phyloP scores from a whole-genome alignment of 2,888 invertebrate species.

The Amphimallon solstitiale region DNA sequence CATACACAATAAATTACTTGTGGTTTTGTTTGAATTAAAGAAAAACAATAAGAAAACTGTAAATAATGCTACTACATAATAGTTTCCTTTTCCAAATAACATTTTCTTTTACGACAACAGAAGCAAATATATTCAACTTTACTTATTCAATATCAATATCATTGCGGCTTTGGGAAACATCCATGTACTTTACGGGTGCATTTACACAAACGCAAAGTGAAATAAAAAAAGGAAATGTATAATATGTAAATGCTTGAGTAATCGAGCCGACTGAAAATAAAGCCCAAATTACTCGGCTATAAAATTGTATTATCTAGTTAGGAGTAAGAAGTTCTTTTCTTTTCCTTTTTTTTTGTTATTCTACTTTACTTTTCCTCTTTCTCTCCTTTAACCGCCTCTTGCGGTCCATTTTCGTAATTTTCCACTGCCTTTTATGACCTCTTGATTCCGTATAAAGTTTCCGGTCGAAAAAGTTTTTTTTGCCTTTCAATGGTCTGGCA shows the following conservation, averaged over 20 bases:
- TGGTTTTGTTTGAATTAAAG: too few relatives aligned
- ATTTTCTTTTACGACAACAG: too few relatives aligned
- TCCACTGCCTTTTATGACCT: slow-evolving; percentile 32
- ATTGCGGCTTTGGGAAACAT: too few relatives aligned
- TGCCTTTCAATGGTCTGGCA: neutral
- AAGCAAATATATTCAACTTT: too few relatives aligned
- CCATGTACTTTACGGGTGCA: too few relatives aligned
- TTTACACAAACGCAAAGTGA: too few relatives aligned
- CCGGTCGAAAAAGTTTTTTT: slow-evolving; percentile 21
- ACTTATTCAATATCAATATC: too few relatives aligned
- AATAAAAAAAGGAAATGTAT: too few relatives aligned
- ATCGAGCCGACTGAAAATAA: slow-evolving; percentile 27
- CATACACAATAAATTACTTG: too few relatives aligned
- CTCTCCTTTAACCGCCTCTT: slow-evolving; percentile 10
- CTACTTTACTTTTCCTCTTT: neutral
- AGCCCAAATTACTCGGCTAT: slow-evolving; percentile 30
- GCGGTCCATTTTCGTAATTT: slow-evolving; percentile 35
- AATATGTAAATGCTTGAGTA: slow-evolving; percentile 11
- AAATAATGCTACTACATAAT: too few relatives aligned
- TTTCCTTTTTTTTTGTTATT: slow-evolving; percentile 3
- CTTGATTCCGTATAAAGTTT: slow-evolving; percentile 34
- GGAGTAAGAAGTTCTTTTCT: slow-evolving; percentile 16
- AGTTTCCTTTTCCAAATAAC: too few relatives aligned
- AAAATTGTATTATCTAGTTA: slow-evolving; percentile 34
- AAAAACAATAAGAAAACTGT: too few relatives aligned